Percentiles rank a stretch among this genome's conserved stretches.
These are phyloP conservation scores for Cirrhinus molitorella DNA, from an alignment of 2,797 vertebrate genomes.

Conservation along the genomic window DNA sequence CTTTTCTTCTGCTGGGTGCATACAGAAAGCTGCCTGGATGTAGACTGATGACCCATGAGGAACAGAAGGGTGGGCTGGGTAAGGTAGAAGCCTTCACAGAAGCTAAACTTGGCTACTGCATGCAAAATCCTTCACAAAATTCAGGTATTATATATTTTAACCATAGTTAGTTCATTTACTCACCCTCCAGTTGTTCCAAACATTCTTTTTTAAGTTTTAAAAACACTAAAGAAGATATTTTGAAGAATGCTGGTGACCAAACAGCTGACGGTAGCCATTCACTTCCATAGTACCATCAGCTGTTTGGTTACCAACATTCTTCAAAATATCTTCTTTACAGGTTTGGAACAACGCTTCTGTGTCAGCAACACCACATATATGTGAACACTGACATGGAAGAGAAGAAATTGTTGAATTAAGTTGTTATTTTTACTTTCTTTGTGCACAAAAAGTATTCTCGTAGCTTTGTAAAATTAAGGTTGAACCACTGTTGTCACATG, in stretches of 20 bases:
- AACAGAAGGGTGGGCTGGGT: conserved; percentile 20
- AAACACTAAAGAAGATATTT: not conserved
- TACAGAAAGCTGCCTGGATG: conserved; percentile 34
- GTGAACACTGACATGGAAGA: too few relatives aligned
- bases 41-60: conserved; percentile 45
- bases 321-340: not conserved
- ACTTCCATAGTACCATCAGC: not conserved
- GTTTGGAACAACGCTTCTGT: not conserved
- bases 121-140: not conserved
- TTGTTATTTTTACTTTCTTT: too few relatives aligned
- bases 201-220: not conserved
- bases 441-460: too few relatives aligned
- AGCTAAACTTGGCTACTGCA: not conserved
- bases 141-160: not conserved
- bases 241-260: not conserved
- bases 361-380: too few relatives aligned
- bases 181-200: not conserved
- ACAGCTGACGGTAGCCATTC: not conserved
- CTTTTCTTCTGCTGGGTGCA: conserved; percentile 46
- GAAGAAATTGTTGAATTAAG: too few relatives aligned
- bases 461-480: too few relatives aligned
- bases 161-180: not conserved
- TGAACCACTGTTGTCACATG: too few relatives aligned
- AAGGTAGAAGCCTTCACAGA: conserved; percentile 16
- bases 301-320: not conserved